phyloP scores from a whole-genome alignment of 2,113 vertebrate genomes.

The Hippoglossus stenolepis region DNA sequence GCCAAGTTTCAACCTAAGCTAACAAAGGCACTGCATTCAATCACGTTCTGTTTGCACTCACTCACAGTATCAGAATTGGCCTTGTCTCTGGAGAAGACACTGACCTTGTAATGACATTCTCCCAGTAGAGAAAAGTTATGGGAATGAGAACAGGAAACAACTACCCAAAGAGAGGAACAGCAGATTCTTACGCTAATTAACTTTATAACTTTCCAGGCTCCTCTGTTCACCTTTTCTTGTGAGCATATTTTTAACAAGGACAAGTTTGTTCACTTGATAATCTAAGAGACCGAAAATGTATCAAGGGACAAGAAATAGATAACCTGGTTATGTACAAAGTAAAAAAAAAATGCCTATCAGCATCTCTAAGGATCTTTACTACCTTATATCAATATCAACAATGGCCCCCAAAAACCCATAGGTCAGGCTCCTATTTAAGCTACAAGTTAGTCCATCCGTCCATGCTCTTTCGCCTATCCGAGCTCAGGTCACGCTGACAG shows the following conservation, averaged over 20 bases:
- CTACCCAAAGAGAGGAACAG: background rate
- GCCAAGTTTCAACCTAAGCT: background rate
- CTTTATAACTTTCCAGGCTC: background rate
- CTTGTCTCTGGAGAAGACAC: slow-evolving; percentile 1
- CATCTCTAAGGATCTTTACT: too few species aligned
- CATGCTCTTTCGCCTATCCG: background rate
- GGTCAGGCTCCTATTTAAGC: too few species aligned
- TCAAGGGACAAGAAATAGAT: background rate
- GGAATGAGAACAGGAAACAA: slow-evolving; percentile 1
- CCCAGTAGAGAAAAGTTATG: background rate
- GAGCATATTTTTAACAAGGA: background rate
- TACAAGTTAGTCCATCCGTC: background rate
- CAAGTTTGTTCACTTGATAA: background rate
- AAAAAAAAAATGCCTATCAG: background rate
- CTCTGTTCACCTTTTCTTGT: background rate
- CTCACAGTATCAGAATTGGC: background rate
- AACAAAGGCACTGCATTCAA: background rate
- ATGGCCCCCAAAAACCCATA: too few species aligned
- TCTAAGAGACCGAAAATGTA: background rate
- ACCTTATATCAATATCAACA: too few species aligned
- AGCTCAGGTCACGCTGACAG: background rate
- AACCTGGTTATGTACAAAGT: background rate
- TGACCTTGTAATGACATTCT: slow-evolving; percentile 3
- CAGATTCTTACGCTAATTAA: background rate
- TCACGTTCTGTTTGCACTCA: background rate